Evolutionary conservation across 2,113 vertebrate species (phyloP).

Genomic region (Ursus arctos): DNA sequence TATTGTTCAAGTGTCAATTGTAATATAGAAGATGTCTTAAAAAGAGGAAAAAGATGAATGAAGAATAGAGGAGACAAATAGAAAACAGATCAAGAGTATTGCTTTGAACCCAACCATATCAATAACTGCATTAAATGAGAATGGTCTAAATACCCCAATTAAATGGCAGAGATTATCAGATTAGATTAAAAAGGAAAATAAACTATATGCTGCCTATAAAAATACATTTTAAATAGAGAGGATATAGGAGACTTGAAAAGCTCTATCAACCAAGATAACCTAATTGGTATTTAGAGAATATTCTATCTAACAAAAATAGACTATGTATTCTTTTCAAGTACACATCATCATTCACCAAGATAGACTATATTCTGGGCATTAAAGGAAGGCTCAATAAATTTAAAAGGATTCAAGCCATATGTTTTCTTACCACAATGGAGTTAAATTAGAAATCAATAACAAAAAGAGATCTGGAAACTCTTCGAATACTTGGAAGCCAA

Average conservation of each 20-base stretch:
- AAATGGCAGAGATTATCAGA: neutral
- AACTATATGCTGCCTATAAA: neutral
- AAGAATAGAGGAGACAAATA: neutral
- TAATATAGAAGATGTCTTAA: neutral
- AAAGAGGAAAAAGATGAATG: neutral
- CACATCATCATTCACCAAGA: neutral
- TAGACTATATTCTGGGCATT: neutral
- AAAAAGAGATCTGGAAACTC: neutral
- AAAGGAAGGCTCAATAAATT: neutral
- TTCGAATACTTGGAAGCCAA: neutral
- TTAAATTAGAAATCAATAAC: slow-evolving; percentile 9
- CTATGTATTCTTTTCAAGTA: neutral
- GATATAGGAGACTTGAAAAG: neutral
- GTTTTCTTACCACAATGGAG: neutral
- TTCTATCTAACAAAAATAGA: neutral
- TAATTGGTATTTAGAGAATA: neutral
- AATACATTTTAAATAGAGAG: neutral
- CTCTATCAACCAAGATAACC: neutral
- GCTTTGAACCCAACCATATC: neutral
- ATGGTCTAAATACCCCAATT: neutral
- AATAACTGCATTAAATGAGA: neutral
- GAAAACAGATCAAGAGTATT: neutral
- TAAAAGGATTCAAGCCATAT: neutral
- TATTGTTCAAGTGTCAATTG: neutral
- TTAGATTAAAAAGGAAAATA: neutral